These are phyloP conservation scores for Belgica antarctica DNA, from an alignment of 2,888 invertebrate species.

Conservation along the genomic window DNA sequence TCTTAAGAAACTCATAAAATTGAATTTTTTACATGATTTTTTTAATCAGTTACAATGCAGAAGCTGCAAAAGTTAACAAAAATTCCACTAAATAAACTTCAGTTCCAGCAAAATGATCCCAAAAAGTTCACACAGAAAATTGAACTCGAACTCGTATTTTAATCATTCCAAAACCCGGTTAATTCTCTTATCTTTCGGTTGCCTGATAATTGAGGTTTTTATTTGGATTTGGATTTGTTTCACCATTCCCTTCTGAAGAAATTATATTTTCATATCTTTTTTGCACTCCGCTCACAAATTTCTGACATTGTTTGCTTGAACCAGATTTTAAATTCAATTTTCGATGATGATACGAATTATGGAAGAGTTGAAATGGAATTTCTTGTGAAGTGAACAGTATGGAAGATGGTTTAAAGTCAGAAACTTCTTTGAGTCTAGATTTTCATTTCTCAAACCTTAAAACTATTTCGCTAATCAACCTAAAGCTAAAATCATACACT, in stretches of 20 bases:
- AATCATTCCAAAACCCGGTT: conserved; percentile 32
- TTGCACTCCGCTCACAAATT: background rate
- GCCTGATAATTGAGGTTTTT: conserved; percentile 37
- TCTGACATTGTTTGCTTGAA: background rate
- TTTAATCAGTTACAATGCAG: too few relatives aligned
- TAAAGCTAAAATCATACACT: too few relatives aligned
- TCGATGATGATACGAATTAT: conserved; percentile 3
- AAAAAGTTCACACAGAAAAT: conserved; percentile 27
- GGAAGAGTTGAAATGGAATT: background rate
- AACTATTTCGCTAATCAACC: too few relatives aligned
- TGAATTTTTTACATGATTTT: too few relatives aligned
- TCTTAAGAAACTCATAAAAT: too few relatives aligned
- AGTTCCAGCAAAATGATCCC: too few relatives aligned
- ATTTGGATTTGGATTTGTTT: conserved; percentile 28
- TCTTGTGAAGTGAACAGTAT: background rate
- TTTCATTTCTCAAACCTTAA: too few relatives aligned
- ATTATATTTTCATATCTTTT: too few relatives aligned
- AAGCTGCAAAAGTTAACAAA: too few relatives aligned
- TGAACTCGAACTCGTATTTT: conserved; percentile 35
- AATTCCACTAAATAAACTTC: too few relatives aligned
- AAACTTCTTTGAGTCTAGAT: too few relatives aligned
- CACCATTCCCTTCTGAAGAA: background rate
- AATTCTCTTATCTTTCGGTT: conserved; percentile 39
- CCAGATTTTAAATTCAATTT: background rate
- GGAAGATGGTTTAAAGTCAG: background rate